These are phyloP conservation scores for Panonychus citri DNA, from an alignment of 1,140 invertebrate species.

Conservation along the genomic window DNA sequence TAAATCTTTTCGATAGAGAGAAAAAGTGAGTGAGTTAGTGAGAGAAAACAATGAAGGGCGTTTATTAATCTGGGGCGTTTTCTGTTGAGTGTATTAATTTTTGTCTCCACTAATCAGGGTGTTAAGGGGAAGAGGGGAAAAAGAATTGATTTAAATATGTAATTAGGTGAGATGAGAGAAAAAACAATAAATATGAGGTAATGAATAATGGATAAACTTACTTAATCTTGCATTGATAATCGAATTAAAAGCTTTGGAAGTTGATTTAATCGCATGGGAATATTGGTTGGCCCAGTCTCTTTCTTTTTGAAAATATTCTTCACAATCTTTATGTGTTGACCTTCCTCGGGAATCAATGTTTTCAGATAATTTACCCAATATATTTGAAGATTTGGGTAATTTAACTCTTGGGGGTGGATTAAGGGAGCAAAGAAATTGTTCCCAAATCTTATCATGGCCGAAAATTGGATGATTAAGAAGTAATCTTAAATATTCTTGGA, in stretches of 20 bases:
- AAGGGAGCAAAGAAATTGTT: background rate
- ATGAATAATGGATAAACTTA: background rate
- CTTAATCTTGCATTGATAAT: slow-evolving; percentile 2
- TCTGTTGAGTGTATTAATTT: too few relatives aligned
- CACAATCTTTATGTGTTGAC: slow-evolving; percentile 19
- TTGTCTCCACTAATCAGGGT: too few relatives aligned
- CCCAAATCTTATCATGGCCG: background rate
- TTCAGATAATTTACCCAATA: background rate
- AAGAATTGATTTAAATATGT: too few relatives aligned
- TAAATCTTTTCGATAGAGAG: too few relatives aligned
- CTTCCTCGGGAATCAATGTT: background rate
- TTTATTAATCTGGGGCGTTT: too few relatives aligned
- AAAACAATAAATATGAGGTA: background rate
- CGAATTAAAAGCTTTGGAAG: slow-evolving; percentile 14
- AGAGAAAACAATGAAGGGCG: too few relatives aligned
- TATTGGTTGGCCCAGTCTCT: slow-evolving; percentile 22
- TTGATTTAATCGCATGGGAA: slow-evolving; percentile 19
- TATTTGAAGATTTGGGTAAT: background rate
- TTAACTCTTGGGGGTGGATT: slow-evolving; percentile 3
- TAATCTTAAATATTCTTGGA: slow-evolving; percentile 21
- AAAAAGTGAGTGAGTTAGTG: too few relatives aligned
- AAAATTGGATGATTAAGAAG: slow-evolving; percentile 7
- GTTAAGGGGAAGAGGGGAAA: too few relatives aligned
- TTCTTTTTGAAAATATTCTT: slow-evolving; percentile 26
- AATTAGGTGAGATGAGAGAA: background rate